Conservation (phyloP, 2,797 vertebrate genomes). For the Gallirallus australis region DNA sequence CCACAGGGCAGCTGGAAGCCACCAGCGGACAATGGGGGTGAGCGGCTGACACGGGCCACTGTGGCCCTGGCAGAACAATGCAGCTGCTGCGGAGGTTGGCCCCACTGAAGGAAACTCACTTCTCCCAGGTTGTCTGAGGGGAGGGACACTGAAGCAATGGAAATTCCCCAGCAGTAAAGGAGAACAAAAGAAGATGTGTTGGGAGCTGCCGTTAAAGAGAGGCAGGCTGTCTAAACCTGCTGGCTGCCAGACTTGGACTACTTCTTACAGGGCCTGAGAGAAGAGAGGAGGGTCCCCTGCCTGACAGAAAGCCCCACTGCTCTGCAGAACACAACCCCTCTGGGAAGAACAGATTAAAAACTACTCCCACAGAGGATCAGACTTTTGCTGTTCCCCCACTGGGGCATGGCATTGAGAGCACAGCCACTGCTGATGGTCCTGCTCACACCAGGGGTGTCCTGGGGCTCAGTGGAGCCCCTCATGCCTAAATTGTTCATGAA, state of each 20-base stretch:
- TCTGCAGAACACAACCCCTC: not conserved
- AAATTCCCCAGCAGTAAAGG: conserved; percentile 61
- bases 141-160: conserved; percentile 58
- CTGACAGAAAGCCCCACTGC: not conserved
- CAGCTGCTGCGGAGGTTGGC: conserved; percentile 27
- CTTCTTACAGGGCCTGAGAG: not conserved
- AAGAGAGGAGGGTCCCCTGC: not conserved
- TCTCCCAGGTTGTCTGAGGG: conserved; percentile 61
- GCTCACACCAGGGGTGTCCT: not conserved
- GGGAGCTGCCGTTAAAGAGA: conserved; percentile 6
- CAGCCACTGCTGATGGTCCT: fast-evolving
- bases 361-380: not conserved
- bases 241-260: conserved; percentile 4
- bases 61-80: conserved; percentile 49
- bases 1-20: conserved; percentile 29
- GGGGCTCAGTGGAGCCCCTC: fast-evolving
- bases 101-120: conserved; percentile 33
- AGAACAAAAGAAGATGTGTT: conserved; percentile 65
- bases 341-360: fast-evolving
- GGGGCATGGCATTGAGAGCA: fast-evolving
- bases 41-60: not conserved
- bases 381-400: not conserved
- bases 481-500: fast-evolving
- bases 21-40: not conserved
- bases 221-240: not conserved